Percentiles rank a stretch among this genome's conserved stretches.
Conservation (phyloP, 2,888 invertebrate species). For the Nephrotoma appendiculata region DNA sequence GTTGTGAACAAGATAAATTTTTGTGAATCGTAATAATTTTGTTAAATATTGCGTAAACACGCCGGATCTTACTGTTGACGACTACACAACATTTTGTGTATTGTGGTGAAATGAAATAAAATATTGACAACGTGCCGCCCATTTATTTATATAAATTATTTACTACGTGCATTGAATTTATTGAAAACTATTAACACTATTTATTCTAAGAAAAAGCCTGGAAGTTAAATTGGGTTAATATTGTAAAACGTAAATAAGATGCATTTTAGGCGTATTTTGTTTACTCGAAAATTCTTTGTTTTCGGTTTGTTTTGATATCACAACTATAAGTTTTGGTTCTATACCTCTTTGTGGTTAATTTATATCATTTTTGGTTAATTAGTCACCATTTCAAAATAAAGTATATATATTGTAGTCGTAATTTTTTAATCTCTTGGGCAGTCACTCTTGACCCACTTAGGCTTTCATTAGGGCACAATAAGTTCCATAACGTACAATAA, state of each 20-base stretch:
- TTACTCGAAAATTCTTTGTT: background rate
- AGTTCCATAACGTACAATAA: too few species aligned
- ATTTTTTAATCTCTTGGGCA: too few species aligned
- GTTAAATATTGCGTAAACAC: too few species aligned
- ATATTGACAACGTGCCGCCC: background rate
- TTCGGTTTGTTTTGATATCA: background rate
- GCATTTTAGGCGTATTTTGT: background rate
- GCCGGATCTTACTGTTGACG: background rate
- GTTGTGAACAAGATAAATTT: too few species aligned
- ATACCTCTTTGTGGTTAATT: background rate
- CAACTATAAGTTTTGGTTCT: too few species aligned
- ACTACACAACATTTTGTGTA: background rate
- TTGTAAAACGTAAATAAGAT: too few species aligned
- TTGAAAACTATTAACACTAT: background rate
- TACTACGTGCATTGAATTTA: background rate
- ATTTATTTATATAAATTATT: background rate
- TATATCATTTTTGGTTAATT: background rate
- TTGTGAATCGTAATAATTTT: too few species aligned
- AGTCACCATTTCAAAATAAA: background rate
- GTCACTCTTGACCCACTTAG: too few species aligned
- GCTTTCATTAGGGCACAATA: too few species aligned
- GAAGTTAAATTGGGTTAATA: background rate
- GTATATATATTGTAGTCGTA: too few species aligned
- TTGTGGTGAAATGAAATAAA: background rate
- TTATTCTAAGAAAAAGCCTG: background rate